phyloP scores from a whole-genome alignment of 2,797 vertebrate genomes.

The Fratercula arctica region DNA sequence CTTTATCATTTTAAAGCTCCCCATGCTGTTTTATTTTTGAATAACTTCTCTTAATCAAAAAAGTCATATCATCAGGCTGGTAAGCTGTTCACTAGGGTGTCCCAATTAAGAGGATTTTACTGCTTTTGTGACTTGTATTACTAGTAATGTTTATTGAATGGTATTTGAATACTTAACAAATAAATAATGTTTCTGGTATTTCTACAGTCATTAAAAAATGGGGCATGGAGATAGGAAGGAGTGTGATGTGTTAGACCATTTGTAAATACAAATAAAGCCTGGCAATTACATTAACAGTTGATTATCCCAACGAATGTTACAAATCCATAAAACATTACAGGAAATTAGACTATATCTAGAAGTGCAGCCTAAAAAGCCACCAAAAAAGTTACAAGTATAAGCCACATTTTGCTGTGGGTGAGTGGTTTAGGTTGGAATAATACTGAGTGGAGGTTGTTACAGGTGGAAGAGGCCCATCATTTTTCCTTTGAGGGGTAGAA shows the following conservation, averaged over 20 bases:
- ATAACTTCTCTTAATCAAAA: conserved; percentile 5
- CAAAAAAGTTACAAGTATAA: not conserved
- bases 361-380: not conserved
- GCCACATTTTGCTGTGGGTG: not conserved
- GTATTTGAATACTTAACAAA: not conserved
- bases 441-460: not conserved
- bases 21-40: not conserved
- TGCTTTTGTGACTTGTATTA: not conserved
- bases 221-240: not conserved
- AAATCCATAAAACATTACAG: not conserved
- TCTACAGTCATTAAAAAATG: not conserved
- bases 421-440: not conserved
- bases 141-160: conserved; percentile 14
- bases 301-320: not conserved
- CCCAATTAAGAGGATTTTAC: conserved; percentile 39
- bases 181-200: not conserved
- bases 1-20: not conserved
- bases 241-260: not conserved
- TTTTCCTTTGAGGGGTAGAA: not conserved
- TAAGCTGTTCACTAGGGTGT: conserved; percentile 1
- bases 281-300: not conserved
- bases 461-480: not conserved
- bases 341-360: not conserved
- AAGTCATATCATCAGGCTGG: not conserved
- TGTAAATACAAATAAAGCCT: not conserved